Evolutionary conservation across 2,888 invertebrate genomes (phyloP).

Genomic region (Molanna angustata): DNA sequence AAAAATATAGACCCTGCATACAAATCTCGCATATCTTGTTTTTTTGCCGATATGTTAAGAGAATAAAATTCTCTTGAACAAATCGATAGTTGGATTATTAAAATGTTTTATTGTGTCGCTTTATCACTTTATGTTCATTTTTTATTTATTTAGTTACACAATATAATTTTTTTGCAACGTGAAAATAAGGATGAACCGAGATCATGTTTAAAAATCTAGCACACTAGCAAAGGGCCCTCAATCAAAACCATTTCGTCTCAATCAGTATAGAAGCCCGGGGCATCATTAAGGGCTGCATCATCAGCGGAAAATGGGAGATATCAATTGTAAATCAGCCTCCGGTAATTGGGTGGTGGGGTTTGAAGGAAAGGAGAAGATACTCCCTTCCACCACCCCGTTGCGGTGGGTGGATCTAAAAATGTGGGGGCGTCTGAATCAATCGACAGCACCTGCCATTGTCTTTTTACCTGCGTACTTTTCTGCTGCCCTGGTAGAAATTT

Average conservation of each 20-base stretch:
- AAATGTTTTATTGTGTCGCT: no score
- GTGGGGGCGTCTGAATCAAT: conserved; percentile 5
- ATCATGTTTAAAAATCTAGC: not conserved
- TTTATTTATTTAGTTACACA: no score
- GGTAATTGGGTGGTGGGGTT: conserved; percentile 8
- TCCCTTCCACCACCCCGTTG: no score
- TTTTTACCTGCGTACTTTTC: conserved; percentile 16
- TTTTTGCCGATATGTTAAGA: no score
- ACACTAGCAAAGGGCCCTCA: conserved; percentile 10
- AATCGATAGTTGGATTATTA: no score
- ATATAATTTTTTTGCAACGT: no score
- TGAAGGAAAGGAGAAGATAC: no score
- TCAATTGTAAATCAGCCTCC: conserved; percentile 18
- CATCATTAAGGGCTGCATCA: conserved; percentile 27
- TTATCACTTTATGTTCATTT: no score
- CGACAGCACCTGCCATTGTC: conserved; percentile 12
- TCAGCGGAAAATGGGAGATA: conserved; percentile 23
- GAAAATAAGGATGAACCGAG: no score
- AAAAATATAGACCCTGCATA: no score
- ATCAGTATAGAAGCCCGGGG: conserved; percentile 11
- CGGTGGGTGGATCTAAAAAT: not conserved
- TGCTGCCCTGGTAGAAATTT: conserved; percentile 1
- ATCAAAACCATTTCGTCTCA: conserved; percentile 16
- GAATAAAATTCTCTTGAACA: no score
- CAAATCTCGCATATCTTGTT: no score